These are phyloP conservation scores for Noctuana brunneofusca DNA, from an alignment of 2,888 invertebrate genomes.

Conservation along the genomic window DNA sequence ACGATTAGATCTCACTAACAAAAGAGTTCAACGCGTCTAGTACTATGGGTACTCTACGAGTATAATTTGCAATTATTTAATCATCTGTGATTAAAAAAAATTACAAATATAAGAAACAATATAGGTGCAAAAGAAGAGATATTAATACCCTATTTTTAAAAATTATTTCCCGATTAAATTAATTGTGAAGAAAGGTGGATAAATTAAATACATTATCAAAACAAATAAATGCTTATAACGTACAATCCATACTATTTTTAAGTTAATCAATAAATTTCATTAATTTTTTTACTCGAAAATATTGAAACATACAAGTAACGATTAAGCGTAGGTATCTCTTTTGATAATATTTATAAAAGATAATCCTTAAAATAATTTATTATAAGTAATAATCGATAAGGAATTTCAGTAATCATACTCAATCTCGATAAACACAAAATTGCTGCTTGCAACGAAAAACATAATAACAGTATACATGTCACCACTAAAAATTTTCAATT, in stretches of 20 bases:
- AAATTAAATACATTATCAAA: too few relatives aligned
- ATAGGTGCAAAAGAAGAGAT: too few relatives aligned
- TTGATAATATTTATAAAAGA: too few relatives aligned
- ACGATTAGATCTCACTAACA: neutral
- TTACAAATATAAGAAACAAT: too few relatives aligned
- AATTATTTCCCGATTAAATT: too few relatives aligned
- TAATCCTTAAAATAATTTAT: neutral
- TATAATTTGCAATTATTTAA: neutral
- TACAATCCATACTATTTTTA: too few relatives aligned
- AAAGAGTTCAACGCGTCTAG: constrained; percentile 44
- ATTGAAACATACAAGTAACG: too few relatives aligned
- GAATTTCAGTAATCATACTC: constrained; percentile 8
- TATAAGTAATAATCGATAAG: neutral
- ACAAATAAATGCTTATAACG: too few relatives aligned
- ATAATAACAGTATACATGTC: constrained; percentile 9
- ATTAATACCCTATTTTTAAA: too few relatives aligned
- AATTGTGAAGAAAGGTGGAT: too few relatives aligned
- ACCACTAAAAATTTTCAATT: constrained; percentile 25
- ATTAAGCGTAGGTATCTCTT: neutral
- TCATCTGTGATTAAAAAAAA: neutral
- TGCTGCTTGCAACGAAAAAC: constrained; percentile 2
- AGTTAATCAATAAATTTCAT: too few relatives aligned
- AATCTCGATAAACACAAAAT: constrained; percentile 15
- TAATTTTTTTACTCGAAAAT: too few relatives aligned
- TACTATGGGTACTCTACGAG: neutral